Percentiles rank a stretch among this genome's conserved stretches.
phyloP scores from a whole-genome alignment of 2,888 invertebrate genomes.

The Seladonia tumulorum region DNA sequence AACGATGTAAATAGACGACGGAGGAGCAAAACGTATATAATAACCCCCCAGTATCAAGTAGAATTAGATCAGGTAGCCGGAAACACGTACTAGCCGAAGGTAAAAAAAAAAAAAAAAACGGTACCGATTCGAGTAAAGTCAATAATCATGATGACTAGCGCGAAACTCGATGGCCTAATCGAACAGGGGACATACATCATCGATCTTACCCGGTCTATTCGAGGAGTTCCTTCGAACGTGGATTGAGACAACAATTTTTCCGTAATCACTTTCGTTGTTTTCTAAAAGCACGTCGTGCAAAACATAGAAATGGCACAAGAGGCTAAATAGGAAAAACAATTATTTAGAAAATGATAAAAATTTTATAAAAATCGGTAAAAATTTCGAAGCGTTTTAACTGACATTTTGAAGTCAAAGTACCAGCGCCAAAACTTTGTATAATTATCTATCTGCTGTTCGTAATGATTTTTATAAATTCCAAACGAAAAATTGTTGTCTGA shows the following conservation, averaged over 20 bases:
- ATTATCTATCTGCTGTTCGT: too few relatives aligned
- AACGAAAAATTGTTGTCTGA: not conserved
- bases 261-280: not conserved
- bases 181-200: constrained; percentile 34
- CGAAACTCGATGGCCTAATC: constrained; percentile 50
- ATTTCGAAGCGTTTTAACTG: not conserved
- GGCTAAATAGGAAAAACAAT: too few relatives aligned
- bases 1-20: constrained; percentile 72
- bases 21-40: constrained; percentile 65
- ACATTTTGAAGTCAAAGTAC: not conserved
- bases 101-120: constrained; percentile 19
- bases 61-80: constrained; percentile 60
- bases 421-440: not conserved
- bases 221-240: not conserved
- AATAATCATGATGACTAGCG: constrained; percentile 34
- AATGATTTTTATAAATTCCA: too few relatives aligned
- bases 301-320: too few relatives aligned
- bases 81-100: constrained; percentile 52
- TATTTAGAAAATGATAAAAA: too few relatives aligned
- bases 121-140: constrained; percentile 31
- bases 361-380: not conserved
- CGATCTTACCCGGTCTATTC: constrained; percentile 4
- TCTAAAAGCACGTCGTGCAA: not conserved
- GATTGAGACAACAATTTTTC: not conserved
- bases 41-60: constrained; percentile 63